These are phyloP conservation scores for Hyaena hyaena DNA, from an alignment of 2,113 vertebrate genomes.

Conservation along the genomic window DNA sequence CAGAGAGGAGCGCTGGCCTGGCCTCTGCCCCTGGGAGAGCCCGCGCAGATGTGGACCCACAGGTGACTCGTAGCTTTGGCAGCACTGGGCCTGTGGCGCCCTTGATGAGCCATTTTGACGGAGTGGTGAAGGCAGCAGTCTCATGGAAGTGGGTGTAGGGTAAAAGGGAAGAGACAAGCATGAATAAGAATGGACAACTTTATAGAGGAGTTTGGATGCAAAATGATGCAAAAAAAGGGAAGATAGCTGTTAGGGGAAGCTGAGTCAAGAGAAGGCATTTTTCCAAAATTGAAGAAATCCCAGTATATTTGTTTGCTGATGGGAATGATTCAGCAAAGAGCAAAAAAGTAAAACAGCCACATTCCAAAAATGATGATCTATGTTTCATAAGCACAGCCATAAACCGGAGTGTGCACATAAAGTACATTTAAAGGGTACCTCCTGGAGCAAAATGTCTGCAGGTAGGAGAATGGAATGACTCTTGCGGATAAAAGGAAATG, in stretches of 20 bases:
- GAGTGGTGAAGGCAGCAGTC: not conserved
- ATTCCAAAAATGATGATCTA: not conserved
- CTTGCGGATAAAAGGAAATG: not conserved
- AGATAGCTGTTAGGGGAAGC: not conserved
- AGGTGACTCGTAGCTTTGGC: not conserved
- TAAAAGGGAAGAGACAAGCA: not conserved
- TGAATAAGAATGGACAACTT: not conserved
- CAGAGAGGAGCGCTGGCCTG: not conserved
- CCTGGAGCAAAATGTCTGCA: too few relatives aligned
- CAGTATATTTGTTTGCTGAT: not conserved
- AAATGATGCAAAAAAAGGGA: not conserved
- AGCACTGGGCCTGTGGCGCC: not conserved
- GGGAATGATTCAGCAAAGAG: not conserved
- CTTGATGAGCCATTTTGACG: not conserved
- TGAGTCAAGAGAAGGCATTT: not conserved
- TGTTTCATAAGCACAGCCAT: not conserved
- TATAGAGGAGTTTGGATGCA: not conserved
- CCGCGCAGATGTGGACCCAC: not conserved
- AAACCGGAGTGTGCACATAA: not conserved
- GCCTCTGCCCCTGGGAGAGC: not conserved
- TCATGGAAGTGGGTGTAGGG: not conserved
- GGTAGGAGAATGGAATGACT: not conserved
- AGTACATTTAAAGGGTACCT: not conserved
- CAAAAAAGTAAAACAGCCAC: not conserved
- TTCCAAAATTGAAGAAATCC: not conserved